These are phyloP conservation scores for Merops nubicus DNA, from an alignment of 2,113 vertebrate genomes.

Conservation along the genomic window DNA sequence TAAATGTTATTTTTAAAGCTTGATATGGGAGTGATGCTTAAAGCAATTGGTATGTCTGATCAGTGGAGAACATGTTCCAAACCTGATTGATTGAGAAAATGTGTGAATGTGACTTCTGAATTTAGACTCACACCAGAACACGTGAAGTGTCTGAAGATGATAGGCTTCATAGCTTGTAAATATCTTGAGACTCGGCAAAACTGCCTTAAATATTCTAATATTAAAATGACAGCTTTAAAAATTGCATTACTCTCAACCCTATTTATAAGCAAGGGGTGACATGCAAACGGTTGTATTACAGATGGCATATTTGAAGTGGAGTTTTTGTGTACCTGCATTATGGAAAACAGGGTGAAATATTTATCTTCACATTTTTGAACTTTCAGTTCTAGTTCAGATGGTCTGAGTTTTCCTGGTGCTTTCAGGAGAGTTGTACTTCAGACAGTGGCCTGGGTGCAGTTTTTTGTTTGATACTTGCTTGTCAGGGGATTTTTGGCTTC, in stretches of 20 bases:
- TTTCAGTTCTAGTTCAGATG: neutral
- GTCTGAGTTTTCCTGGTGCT: neutral
- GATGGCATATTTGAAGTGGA: neutral
- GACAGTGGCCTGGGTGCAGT: neutral
- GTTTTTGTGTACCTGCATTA: neutral
- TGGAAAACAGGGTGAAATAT: neutral
- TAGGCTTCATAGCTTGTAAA: neutral
- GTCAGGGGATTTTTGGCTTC: neutral
- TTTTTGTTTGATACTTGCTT: neutral
- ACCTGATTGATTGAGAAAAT: slow-evolving; percentile 47
- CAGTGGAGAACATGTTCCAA: slow-evolving; percentile 47
- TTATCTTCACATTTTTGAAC: no score
- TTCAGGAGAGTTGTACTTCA: accelerated
- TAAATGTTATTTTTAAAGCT: neutral
- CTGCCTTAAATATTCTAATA: neutral
- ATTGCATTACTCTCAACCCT: neutral
- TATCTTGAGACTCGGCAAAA: neutral
- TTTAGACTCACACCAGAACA: neutral
- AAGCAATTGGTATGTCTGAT: neutral
- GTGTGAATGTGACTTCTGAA: slow-evolving; percentile 50
- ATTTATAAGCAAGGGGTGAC: neutral
- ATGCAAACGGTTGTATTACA: neutral
- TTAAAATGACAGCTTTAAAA: neutral
- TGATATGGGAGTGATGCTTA: neutral
- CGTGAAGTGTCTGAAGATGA: neutral